Conservation (phyloP, 2,888 invertebrate species). For the Latheticus oryzae region DNA sequence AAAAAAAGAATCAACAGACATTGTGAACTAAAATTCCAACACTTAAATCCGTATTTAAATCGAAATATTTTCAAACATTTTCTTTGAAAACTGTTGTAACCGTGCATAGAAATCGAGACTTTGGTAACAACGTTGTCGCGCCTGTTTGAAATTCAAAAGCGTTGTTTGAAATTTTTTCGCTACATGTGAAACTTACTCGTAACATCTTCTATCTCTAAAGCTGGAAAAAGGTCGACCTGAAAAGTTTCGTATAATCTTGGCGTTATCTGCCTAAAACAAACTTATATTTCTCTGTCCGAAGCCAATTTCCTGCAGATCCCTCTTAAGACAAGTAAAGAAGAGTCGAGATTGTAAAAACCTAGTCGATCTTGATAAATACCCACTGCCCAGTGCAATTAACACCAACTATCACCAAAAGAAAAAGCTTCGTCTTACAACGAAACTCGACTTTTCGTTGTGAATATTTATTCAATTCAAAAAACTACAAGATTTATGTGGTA, state of each 20-base stretch:
- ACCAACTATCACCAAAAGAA: slow-evolving; percentile 40
- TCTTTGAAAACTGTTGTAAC: slow-evolving; percentile 1
- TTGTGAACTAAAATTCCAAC: too few species aligned
- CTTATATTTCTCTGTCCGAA: slow-evolving; percentile 59
- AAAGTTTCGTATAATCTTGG: slow-evolving; percentile 58
- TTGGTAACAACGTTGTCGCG: slow-evolving; percentile 36
- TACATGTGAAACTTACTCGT: slow-evolving; percentile 54
- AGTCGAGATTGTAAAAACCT: slow-evolving; percentile 58
- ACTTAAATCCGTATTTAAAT: too few species aligned
- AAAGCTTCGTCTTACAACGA: slow-evolving; percentile 7
- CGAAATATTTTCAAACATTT: too few species aligned
- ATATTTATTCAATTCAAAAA: slow-evolving; percentile 29
- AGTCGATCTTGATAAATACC: slow-evolving; percentile 56
- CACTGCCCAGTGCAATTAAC: slow-evolving; percentile 58
- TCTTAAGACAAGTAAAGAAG: slow-evolving; percentile 54
- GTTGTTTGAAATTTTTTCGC: slow-evolving; percentile 57
- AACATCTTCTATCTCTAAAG: slow-evolving; percentile 55
- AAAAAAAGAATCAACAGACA: too few species aligned
- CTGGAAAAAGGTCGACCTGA: slow-evolving; percentile 50
- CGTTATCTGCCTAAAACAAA: slow-evolving; percentile 59
- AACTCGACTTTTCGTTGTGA: slow-evolving; percentile 11
- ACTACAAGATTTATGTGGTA: slow-evolving; percentile 30
- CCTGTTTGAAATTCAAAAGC: slow-evolving; percentile 54
- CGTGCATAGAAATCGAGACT: slow-evolving; percentile 14
- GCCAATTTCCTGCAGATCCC: slow-evolving; percentile 59